Conservation (phyloP, 2,113 vertebrate genomes). For the Corvus cornix region DNA sequence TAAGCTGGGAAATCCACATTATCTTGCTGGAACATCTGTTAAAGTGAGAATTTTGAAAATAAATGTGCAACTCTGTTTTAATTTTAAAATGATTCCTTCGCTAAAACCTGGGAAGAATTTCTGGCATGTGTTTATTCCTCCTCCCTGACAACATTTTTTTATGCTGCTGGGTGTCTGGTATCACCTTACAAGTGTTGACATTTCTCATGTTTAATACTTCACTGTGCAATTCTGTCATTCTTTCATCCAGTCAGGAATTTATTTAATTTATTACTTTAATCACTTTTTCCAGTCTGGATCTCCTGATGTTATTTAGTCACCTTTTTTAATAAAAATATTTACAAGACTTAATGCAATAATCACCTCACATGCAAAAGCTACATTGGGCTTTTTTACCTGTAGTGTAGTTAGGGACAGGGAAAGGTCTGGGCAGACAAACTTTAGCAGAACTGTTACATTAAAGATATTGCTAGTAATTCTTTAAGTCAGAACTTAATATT, state of each 20-base stretch:
- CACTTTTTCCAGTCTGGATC: background rate
- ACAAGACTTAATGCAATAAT: background rate
- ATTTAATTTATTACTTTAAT: background rate
- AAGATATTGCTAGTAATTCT: background rate
- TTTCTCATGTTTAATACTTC: background rate
- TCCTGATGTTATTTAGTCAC: background rate
- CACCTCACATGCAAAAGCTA: background rate
- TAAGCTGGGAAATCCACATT: conserved; percentile 88
- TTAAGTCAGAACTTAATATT: background rate
- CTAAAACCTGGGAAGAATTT: background rate
- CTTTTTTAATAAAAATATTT: background rate
- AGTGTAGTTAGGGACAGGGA: background rate
- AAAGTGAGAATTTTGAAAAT: conserved; percentile 71
- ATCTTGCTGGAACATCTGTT: conserved; percentile 86
- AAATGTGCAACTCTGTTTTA: background rate
- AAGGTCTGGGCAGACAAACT: background rate
- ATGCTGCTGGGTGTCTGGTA: background rate
- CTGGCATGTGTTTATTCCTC: background rate
- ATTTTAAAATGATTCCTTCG: background rate
- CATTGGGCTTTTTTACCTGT: background rate
- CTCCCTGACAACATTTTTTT: background rate
- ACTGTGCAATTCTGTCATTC: background rate
- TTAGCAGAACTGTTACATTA: background rate
- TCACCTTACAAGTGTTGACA: background rate
- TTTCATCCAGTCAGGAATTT: background rate